A percentile compares a stretch with the other conserved stretches of the same genome.
Evolutionary conservation across 2,113 vertebrate species (phyloP).

Genomic region (Cryptoleucopteryx plumbea): DNA sequence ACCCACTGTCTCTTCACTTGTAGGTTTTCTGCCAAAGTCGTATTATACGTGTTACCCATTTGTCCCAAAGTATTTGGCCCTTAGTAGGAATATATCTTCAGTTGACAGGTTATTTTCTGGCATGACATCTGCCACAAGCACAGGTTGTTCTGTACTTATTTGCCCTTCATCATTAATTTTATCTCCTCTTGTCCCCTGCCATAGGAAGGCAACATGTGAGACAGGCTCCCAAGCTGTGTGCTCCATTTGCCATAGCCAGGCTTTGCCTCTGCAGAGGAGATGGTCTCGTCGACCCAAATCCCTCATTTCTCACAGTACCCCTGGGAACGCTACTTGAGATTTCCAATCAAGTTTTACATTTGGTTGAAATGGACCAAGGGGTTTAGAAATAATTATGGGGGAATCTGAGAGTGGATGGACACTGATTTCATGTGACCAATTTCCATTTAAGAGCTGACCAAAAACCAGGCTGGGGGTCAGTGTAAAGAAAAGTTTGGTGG

Average conservation of each 20-base stretch:
- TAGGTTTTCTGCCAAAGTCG: neutral
- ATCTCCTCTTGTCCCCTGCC: neutral
- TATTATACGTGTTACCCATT: neutral
- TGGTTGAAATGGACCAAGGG: neutral
- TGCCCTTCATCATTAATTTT: neutral
- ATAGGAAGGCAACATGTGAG: neutral
- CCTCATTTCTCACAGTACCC: neutral
- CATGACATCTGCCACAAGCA: neutral
- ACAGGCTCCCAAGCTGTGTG: neutral
- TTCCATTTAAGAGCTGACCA: neutral
- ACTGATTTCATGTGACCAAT: neutral
- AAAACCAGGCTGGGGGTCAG: neutral
- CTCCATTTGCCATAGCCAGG: neutral
- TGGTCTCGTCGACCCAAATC: fast-evolving
- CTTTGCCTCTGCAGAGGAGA: neutral
- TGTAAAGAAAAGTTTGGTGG: neutral
- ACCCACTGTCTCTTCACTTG: neutral
- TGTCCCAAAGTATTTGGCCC: neutral
- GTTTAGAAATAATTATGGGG: neutral
- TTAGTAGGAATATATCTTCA: neutral
- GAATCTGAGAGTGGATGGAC: neutral
- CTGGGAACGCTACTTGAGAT: neutral
- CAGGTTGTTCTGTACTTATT: neutral
- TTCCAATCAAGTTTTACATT: neutral
- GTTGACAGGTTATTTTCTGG: neutral